Base-by-base conservation (phyloP, 2,113 vertebrate species). In the Elachura formosa region DNA sequence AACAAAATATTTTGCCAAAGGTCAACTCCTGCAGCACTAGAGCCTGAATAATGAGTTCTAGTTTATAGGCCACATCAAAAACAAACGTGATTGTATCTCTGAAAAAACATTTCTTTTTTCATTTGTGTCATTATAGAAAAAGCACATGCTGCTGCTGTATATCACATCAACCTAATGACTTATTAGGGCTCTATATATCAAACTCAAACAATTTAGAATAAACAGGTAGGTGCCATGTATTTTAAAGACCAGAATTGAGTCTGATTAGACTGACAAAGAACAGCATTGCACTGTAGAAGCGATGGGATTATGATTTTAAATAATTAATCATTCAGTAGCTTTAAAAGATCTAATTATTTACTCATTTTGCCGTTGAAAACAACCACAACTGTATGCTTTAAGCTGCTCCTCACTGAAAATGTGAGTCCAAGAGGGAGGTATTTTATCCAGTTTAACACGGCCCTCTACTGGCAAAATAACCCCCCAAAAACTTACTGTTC, bases 401-500 rank as follows among this genome's bases (percentile, higher is more conserved):
- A 72, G 56, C 79, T 48, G 52, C 25, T 82, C 38, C 87, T 89
- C 59, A 41, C 51, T 61, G 82, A 90, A 95, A 85, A 84, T 11
- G 31, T 10, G 64, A 95, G 76, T 79, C 43, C 28, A 67, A 49
- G 64, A 80, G 40, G n/a, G 56, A 94, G n/a, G 31, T 88, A 77
- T 83, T 94, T 97, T 97, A 96, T 66, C 94, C 94, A 97, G 98
- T 96, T 98, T 98, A 97, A 97, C 86, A 95, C 6, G 20, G 98
- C 98, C 98, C 97, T 98, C 98, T 98, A 89, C 97, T 98, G 98
- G 98, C 93, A 96, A 96, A 95, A 92, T 76, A 78, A 79, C 43
- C 90, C 94, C 88, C 78, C 36, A 69, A 93, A 94, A 91, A 36
- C 48, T 40, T 69, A 74, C 7, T 33, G 23, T n/a, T n/a, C 6